Evolutionary conservation across 1,140 invertebrate genomes (phyloP), one percentile per base, ranked within the genome.

Genomic region (Drosophila serrata): DNA sequence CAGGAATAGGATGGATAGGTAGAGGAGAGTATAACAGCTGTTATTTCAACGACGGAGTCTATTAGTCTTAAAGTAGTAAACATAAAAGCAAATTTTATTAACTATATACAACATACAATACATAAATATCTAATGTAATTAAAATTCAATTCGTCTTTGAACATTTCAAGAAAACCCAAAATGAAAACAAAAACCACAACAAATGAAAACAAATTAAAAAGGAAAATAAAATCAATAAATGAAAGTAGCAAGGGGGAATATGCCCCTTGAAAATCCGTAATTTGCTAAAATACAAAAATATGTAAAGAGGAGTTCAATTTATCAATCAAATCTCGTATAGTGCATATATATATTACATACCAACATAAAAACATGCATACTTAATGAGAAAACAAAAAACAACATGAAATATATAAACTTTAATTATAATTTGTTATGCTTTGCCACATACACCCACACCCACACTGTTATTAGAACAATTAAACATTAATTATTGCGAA

Each of bases 391-490:
- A 74, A 70, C 49, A 46, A 60, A 48, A 68, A 12, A 33, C 11
- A 1, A 12, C 9, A 33, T 39, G 42, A 33, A 35, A 57, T n/a
- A 33, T 59, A 37, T 62, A 69, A 58, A 80, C 63, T 75, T 90
- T 88, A 85, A 68, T 55, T 85, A 73, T 90, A 64, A 79, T 85
- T 90, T 90, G 85, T 90, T 90, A 90, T 90, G 78, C 78, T 85
- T 90, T 85, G 74, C 78, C 74, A 77, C 51, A 49, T 48, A 49
- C 46, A 35, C 49, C 13, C 51, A 55, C 51, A 24, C 73, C 75
- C 67, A 90, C 86, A 90, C 85, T 90, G 85, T 90, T 90, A 90
- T 90, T 90, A 90, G 85, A 80, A 90, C 86, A 90, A 90, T 90
- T 90, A 79, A 79, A 81, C 55, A 84, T 82, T 82, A 77, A 81